Conservation (phyloP, 2,888 invertebrate genomes). For the Drosophila putrida region DNA sequence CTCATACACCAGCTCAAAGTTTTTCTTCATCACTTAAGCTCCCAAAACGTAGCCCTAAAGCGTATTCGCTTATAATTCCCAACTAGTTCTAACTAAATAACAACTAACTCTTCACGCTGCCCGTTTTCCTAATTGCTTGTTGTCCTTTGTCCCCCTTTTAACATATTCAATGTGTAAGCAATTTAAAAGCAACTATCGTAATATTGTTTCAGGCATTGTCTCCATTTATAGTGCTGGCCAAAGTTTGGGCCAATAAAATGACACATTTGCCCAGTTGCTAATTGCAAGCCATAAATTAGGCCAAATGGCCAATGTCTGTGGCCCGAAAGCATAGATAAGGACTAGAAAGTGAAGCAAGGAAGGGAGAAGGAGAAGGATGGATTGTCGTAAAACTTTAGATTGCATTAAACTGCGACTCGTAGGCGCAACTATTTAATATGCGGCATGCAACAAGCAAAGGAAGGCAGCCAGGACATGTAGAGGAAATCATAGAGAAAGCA, state of each 20-base stretch:
- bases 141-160: slow-evolving; percentile 4
- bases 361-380: not conserved
- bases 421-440: slow-evolving; percentile 71
- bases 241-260: slow-evolving; percentile 59
- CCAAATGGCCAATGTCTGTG: slow-evolving; percentile 32
- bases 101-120: not conserved
- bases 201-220: slow-evolving; percentile 42
- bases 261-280: slow-evolving; percentile 74
- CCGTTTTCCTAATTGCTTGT: slow-evolving; percentile 2
- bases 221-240: slow-evolving; percentile 43
- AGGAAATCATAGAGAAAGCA: slow-evolving; percentile 67
- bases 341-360: not conserved
- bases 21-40: no score
- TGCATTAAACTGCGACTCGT: slow-evolving; percentile 60
- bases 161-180: slow-evolving; percentile 28
- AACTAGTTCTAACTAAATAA: slow-evolving; percentile 1
- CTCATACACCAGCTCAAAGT: no score
- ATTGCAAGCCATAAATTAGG: slow-evolving; percentile 75
- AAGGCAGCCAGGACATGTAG: slow-evolving; percentile 44
- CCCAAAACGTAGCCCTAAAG: not conserved
- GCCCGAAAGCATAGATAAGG: slow-evolving; percentile 36
- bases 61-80: not conserved
- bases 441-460: slow-evolving; percentile 56
- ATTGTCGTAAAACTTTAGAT: slow-evolving; percentile 65
- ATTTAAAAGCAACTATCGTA: slow-evolving; percentile 33